Conservation (phyloP, 2,113 vertebrate genomes). For the Gorsachius goisagi region DNA sequence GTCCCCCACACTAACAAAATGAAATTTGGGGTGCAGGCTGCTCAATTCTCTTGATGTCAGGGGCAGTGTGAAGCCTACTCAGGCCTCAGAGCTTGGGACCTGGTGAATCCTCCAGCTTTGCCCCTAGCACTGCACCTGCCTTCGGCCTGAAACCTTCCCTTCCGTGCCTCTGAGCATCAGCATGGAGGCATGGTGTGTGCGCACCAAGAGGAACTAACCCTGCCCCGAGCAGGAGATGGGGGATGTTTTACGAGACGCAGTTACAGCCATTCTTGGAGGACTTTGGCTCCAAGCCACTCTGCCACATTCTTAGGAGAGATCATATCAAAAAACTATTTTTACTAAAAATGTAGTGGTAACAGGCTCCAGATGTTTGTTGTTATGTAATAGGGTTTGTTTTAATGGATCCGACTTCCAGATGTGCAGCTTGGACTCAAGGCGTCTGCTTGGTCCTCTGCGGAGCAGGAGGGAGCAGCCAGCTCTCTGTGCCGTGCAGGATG, state of each 20-base stretch:
- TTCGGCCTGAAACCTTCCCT: neutral
- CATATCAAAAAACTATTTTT: constrained; percentile 58
- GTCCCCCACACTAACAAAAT: neutral
- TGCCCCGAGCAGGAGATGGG: neutral
- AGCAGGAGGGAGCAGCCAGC: neutral
- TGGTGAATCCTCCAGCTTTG: neutral
- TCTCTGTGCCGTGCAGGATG: neutral
- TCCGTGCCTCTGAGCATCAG: neutral
- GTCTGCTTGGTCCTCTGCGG: neutral
- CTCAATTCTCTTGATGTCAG: neutral
- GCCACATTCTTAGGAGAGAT: constrained; percentile 68
- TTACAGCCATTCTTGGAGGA: constrained; percentile 42
- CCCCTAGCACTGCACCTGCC: neutral
- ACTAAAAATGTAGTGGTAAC: constrained; percentile 64
- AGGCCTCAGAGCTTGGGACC: neutral
- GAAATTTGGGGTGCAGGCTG: neutral
- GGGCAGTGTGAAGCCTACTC: neutral
- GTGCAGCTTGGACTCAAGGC: constrained; percentile 29
- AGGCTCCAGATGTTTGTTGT: constrained; percentile 67
- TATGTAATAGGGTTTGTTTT: constrained; percentile 67
- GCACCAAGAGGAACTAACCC: neutral
- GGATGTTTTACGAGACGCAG: constrained; percentile 35
- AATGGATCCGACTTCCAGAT: constrained; percentile 62
- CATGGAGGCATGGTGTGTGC: neutral
- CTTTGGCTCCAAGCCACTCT: constrained; percentile 28